Evolutionary conservation across 2,888 invertebrate genomes (phyloP), one percentile per base, ranked within the genome.

Genomic region (Stenchaetothrips biformis): DNA sequence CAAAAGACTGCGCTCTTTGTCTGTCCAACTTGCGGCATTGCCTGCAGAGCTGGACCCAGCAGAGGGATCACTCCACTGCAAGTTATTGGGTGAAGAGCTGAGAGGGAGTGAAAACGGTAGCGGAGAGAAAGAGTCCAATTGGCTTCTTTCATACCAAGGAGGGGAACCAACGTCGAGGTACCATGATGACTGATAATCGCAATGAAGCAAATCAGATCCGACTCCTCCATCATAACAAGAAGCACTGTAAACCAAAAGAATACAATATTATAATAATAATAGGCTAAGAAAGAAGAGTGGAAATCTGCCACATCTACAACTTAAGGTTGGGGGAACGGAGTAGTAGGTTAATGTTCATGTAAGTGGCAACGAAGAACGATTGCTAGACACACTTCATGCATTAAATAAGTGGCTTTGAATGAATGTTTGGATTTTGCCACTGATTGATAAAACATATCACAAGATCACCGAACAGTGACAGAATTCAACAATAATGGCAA

Each of bases 1-100:
- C 27, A 92, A 87, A 53, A 90, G 83, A 81, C 88, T 87, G 83
- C 89, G 90, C 84, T 92, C 92, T 81, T 86, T 87, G 47, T 87
- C 87, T 8, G 88, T 88, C 89, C 89, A 89, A 2, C 25, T 74
- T 1, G 21, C 21, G 21, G 21, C 4, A 78, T 37, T 48, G 47
- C 49, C 49, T 27, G n/a, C n/a, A 18, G 80, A 77, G 25, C 81
- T 80, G 37, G 80, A 21, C 7, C 67, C 67, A 9, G 67, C 21
- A 7, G 67, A 74, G 2, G 67, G 67, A 11, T 74, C 67, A 74
- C 25, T 74, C 67, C 67, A 74, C 25, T 74, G 67, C 21, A 74
- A 25, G 11, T 74, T 74, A 11, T 74, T 74, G 21, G 67, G 67
- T 7, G 67, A 74, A 11, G 67, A 74, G 25, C 25, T 74, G 21